Evolutionary conservation across 2,797 vertebrate genomes (phyloP), one percentile per base, ranked within the genome.

Genomic region (Eupleurogrammus muticus): DNA sequence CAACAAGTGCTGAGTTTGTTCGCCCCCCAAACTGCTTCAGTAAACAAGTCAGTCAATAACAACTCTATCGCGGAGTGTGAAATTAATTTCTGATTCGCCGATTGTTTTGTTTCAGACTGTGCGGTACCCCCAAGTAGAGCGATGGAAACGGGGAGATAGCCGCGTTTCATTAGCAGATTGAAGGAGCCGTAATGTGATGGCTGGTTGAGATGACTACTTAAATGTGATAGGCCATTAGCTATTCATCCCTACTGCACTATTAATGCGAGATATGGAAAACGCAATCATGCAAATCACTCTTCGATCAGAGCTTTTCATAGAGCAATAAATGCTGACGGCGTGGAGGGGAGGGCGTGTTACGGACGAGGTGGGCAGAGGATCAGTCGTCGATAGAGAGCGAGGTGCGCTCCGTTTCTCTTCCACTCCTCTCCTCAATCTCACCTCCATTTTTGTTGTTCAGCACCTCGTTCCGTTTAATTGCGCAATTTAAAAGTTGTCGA

Each of bases 271-370:
- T 87, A 90, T 87, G 84, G 88, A 90, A 90, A 90, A 92, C 72
- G 89, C 90, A 92, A 89, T 91, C 89, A 90, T 92, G 90, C 88
- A 93, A 89, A 92, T 90, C 84, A 85, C 74, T 78, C 86, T 89
- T 89, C 85, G 84, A 92, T 91, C 89, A 91, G 52, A 85, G 70
- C 65, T 64, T 85, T 90, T 91, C 89, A 90, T 81, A 70, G 77
- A 81, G 85, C 75, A 89, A 85, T 89, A 90, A 89, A 83, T 81
- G 91, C 89, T 92, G 91, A 91, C 74, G 40, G 68, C 59, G 55
- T 78, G 77, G 52, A 70, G 73, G 64, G 55, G 66, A 56, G 71
- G 70, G 54, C 40, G 75, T 44, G 35, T 80, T 81, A 67, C 77
- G 70, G 70, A 81, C 46, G 50, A 77, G 69, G 53, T 62, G 71